Conservation (phyloP, 1,140 invertebrate genomes). For the Brachionus manjavacas region DNA sequence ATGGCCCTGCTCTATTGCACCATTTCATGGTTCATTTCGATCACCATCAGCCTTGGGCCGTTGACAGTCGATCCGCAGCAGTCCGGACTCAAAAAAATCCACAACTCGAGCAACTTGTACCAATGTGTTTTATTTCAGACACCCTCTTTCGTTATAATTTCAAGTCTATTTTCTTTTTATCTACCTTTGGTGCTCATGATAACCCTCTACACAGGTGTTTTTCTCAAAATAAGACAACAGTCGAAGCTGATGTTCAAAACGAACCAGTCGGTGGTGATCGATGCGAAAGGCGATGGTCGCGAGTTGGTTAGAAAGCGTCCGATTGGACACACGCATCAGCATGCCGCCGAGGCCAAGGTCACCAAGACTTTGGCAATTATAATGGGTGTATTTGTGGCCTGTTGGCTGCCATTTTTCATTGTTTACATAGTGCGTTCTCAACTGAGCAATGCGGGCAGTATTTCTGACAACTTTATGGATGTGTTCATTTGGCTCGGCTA, state of each 20-base stretch:
- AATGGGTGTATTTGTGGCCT: slow-evolving; percentile 31
- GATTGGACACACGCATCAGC: neutral
- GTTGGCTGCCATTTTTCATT: slow-evolving; percentile 41
- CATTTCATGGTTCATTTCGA: slow-evolving; percentile 57
- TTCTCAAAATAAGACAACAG: slow-evolving; percentile 63
- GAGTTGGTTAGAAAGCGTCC: neutral
- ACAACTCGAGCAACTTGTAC: slow-evolving; percentile 46
- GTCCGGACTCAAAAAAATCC: slow-evolving; percentile 49
- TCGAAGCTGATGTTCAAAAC: neutral
- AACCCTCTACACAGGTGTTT: slow-evolving; percentile 93
- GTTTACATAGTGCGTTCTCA: slow-evolving; percentile 27
- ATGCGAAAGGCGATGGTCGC: neutral
- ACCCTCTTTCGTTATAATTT: slow-evolving; percentile 88
- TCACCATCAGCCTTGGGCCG: slow-evolving; percentile 22
- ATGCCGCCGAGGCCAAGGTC: neutral
- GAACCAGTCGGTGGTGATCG: neutral
- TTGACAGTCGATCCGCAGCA: slow-evolving; percentile 46
- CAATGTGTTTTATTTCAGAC: slow-evolving; percentile 55
- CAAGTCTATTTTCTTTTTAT: slow-evolving; percentile 88
- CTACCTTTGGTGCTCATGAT: slow-evolving; percentile 92
- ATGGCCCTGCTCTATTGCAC: slow-evolving; percentile 53
- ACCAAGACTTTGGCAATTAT: slow-evolving; percentile 31
- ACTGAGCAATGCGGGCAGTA: neutral
- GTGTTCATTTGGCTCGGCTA: slow-evolving; percentile 41
- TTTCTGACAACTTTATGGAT: neutral